These are phyloP conservation scores for Mesoligia furuncula DNA, from an alignment of 2,888 invertebrate species.

Conservation along the genomic window DNA sequence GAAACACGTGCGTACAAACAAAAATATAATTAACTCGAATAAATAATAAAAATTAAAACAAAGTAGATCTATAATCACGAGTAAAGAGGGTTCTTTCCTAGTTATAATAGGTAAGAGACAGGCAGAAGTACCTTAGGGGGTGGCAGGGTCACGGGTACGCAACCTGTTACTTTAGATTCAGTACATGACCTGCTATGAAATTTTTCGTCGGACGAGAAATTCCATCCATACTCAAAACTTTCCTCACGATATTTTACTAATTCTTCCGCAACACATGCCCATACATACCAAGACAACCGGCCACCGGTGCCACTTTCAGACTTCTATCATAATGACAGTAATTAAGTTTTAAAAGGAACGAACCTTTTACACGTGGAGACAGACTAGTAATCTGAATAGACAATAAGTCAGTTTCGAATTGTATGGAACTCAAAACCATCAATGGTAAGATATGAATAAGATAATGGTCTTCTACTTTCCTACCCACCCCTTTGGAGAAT, in stretches of 20 bases:
- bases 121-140: background rate
- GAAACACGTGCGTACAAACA: background rate
- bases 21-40: background rate
- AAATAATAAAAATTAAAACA: background rate
- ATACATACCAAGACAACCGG: background rate
- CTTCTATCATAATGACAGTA: background rate
- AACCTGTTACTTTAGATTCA: background rate
- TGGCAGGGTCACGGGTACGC: background rate
- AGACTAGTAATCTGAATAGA: slow-evolving; percentile 23
- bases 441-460: no score
- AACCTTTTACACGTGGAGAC: background rate
- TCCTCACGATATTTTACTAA: background rate
- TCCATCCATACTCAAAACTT: background rate
- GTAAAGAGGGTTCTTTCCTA: background rate
- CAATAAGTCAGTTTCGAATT: no score
- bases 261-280: background rate
- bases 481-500: background rate
- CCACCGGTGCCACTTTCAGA: background rate
- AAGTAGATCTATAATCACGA: background rate
- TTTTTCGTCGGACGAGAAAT: background rate
- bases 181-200: background rate
- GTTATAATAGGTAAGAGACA: background rate
- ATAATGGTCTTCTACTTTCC: background rate
- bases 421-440: no score
- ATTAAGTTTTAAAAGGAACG: background rate